Evolutionary conservation across 2,113 vertebrate species (phyloP).

Genomic region (Taxidea taxus): DNA sequence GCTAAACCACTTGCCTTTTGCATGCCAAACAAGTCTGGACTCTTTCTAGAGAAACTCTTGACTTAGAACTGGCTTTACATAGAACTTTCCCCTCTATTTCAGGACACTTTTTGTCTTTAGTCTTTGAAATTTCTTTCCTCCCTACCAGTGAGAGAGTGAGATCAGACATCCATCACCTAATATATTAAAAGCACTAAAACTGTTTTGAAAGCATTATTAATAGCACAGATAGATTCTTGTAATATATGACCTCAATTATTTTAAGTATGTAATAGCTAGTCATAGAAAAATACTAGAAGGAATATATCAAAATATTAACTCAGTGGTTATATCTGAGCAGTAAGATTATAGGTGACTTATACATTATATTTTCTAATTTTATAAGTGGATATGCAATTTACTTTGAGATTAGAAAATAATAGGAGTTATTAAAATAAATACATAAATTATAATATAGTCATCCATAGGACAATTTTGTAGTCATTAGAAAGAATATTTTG

Average conservation of each 20-base stretch:
- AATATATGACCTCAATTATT: slow-evolving; percentile 66
- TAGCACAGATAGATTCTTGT: slow-evolving; percentile 51
- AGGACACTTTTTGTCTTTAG: not conserved
- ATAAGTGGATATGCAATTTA: slow-evolving; percentile 57
- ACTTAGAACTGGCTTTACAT: not conserved
- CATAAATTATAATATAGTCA: slow-evolving; percentile 34
- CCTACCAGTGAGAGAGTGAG: not conserved
- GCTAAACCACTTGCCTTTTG: not conserved
- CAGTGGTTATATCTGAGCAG: slow-evolving; percentile 26
- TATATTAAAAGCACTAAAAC: slow-evolving; percentile 33
- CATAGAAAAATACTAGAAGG: slow-evolving; percentile 40
- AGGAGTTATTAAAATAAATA: slow-evolving; percentile 57
- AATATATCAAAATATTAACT: slow-evolving; percentile 56
- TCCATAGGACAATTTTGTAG: slow-evolving; percentile 42
- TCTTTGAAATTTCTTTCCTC: not conserved
- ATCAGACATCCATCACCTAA: not conserved
- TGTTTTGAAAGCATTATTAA: slow-evolving; percentile 54
- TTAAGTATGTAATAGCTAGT: slow-evolving; percentile 53
- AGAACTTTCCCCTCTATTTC: not conserved
- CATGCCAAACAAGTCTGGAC: not conserved
- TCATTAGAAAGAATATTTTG: slow-evolving; percentile 48
- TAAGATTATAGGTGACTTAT: slow-evolving; percentile 62
- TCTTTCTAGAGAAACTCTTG: not conserved
- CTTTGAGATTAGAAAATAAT: slow-evolving; percentile 60
- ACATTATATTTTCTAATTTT: slow-evolving; percentile 40